Evolutionary conservation across 2,113 vertebrate genomes (phyloP).

Genomic region (Calidris pugnax): DNA sequence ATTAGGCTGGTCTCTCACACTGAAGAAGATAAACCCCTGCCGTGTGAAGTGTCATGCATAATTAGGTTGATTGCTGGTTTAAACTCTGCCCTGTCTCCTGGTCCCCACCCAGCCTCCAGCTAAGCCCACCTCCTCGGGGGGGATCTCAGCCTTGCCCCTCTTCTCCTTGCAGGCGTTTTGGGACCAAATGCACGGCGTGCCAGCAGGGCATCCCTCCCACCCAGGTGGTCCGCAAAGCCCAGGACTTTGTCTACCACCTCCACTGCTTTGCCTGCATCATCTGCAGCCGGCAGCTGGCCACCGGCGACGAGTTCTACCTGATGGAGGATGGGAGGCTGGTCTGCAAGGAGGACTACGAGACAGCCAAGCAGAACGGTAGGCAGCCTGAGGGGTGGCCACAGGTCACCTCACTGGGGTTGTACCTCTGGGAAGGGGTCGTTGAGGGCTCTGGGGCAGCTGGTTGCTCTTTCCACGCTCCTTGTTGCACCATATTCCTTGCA

Average conservation of each 20-base stretch:
- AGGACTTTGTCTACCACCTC: constrained; percentile 98
- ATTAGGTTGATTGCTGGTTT: constrained; percentile 77
- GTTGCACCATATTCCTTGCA: too few relatives aligned
- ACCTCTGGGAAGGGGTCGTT: too few relatives aligned
- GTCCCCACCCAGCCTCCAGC: neutral
- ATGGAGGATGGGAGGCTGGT: constrained; percentile 98
- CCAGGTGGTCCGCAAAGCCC: constrained; percentile 97
- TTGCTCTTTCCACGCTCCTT: too few relatives aligned
- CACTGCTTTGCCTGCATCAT: constrained; percentile 98
- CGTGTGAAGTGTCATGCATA: constrained; percentile 77
- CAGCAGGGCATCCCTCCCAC: constrained; percentile 98
- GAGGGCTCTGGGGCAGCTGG: too few relatives aligned
- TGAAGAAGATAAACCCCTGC: constrained; percentile 77
- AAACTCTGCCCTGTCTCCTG: constrained; percentile 69
- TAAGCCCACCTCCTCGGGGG: neutral
- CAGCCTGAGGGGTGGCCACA: too few relatives aligned
- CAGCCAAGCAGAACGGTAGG: constrained; percentile 97
- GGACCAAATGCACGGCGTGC: constrained; percentile 98
- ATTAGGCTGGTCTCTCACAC: constrained; percentile 73
- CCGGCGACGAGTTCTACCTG: constrained; percentile 97
- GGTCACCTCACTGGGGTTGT: too few relatives aligned
- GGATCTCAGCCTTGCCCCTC: neutral
- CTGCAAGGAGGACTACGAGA: constrained; percentile 98
- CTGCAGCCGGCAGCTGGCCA: constrained; percentile 96
- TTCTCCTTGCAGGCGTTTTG: constrained; percentile 86